A percentile compares a stretch with the other conserved stretches of the same genome.
Conservation (phyloP, 1,140 invertebrate species). For the Bemisia tabaci region DNA sequence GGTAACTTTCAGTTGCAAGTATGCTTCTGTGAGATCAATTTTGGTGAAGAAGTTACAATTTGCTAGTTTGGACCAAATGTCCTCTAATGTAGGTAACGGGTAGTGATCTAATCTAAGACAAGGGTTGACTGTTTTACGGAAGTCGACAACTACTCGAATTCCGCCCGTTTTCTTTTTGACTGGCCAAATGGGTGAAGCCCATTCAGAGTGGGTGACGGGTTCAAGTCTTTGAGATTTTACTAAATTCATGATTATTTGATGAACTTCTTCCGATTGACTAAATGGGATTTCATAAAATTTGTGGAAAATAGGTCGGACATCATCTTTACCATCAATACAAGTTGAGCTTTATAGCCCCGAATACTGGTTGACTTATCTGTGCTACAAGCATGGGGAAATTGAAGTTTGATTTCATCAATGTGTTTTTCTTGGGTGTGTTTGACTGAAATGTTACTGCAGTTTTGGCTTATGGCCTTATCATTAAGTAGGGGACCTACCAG, state of each 20-base stretch:
- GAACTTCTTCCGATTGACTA: constrained; percentile 18
- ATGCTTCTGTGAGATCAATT: constrained; percentile 24
- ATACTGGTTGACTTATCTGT: too few relatives aligned
- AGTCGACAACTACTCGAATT: constrained; percentile 36
- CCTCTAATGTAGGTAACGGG: constrained; percentile 15
- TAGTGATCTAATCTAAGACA: constrained; percentile 11
- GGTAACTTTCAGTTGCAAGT: constrained; percentile 23
- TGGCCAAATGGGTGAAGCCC: constrained; percentile 36
- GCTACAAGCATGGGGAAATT: too few relatives aligned
- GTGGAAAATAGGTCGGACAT: constrained; percentile 22
- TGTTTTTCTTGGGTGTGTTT: too few relatives aligned
- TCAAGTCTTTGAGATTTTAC: constrained; percentile 14
- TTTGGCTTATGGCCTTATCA: too few relatives aligned
- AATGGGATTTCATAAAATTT: constrained; percentile 27
- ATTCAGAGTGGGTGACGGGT: constrained; percentile 29
- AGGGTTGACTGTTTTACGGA: constrained; percentile 32
- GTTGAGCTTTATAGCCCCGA: too few relatives aligned
- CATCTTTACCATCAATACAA: too few relatives aligned
- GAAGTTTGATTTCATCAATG: too few relatives aligned
- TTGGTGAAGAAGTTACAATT: constrained; percentile 21
- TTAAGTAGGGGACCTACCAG: too few relatives aligned
- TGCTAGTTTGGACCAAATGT: constrained; percentile 19
- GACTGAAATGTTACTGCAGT: too few relatives aligned
- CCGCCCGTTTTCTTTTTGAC: constrained; percentile 33
- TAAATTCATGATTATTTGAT: constrained; percentile 18